Evolutionary conservation across 2,888 invertebrate genomes (phyloP), one percentile per base, ranked within the genome.

Genomic region (Xestia xanthographa): DNA sequence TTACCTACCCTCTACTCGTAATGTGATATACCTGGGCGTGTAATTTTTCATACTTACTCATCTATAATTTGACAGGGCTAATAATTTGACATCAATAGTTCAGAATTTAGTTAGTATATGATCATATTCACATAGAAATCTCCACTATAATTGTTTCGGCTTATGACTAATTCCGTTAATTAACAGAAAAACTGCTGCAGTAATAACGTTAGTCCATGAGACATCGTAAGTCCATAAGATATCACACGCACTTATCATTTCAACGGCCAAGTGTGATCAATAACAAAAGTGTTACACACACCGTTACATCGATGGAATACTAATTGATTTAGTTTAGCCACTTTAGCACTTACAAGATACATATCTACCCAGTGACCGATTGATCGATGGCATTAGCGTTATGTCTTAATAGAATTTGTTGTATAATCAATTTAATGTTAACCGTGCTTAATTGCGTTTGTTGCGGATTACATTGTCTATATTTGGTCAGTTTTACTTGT

Each of bases 291-390:
- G 66, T 81, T 81, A 71, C 56, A 60, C 48, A 20, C 65, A 48
- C 34, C 41, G 83, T 65, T 60, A 69, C 68, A 66, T 69, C 79
- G 62, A 69, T 72, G 72, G 60, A 75, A 79, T 53, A 34, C 43
- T 79, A 83, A 82, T 79, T 79, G 79, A 79, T 82, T 83, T 75
- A 83, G 83, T 79, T 83, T 26, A 75, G 56, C 74, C 69, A 73
- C 68, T 72, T 76, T 43, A 69, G 45, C 58, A 68, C 63, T 71
- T 50, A 56, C 26, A 29, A 58, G 79, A 80, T 75, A 80, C 60
- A 41, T 45, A 72, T 81, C 66, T 58, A 50, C 58, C n/a, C 45
- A 26, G 67, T 77, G 60, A 34, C 76, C 48, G 70, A 29, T 43
- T 75, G 79, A 66, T 72, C 38, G 62, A 82, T 73, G n/a, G 58